phyloP scores from a whole-genome alignment of 2,888 invertebrate species.

The Dryomyza anilis region DNA sequence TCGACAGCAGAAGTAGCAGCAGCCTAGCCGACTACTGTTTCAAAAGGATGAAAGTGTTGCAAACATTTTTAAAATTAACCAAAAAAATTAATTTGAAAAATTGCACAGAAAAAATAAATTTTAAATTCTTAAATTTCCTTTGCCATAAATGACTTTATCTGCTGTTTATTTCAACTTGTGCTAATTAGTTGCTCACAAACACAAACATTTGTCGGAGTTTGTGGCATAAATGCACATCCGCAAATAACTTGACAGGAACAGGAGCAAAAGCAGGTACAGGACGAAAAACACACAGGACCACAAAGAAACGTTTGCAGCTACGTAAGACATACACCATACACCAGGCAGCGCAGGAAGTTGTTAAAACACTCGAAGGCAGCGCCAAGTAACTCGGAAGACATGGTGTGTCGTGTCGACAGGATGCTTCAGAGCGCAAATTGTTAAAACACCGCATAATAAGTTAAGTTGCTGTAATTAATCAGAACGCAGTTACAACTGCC shows the following conservation, averaged over 20 bases:
- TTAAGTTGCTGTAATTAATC: constrained; percentile 40
- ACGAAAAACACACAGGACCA: neutral
- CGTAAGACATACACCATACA: neutral
- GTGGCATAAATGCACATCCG: constrained; percentile 1
- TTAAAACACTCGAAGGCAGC: neutral
- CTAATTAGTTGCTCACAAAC: constrained; percentile 10
- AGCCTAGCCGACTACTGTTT: too few relatives aligned
- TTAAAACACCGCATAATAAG: constrained; percentile 34
- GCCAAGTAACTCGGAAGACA: neutral
- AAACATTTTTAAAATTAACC: too few relatives aligned
- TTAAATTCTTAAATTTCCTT: too few relatives aligned
- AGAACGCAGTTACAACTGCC: constrained; percentile 29
- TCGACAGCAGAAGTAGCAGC: too few relatives aligned
- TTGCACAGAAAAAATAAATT: too few relatives aligned
- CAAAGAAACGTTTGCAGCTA: neutral
- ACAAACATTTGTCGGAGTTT: neutral
- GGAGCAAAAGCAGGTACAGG: too few relatives aligned
- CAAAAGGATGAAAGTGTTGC: too few relatives aligned
- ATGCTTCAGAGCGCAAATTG: constrained; percentile 8
- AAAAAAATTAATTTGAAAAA: too few relatives aligned
- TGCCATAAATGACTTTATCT: too few relatives aligned
- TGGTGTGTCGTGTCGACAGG: constrained; percentile 1
- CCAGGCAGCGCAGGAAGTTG: neutral
- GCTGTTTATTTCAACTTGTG: neutral
- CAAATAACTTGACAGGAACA: neutral